A percentile compares a stretch with the other conserved stretches of the same genome.
Evolutionary conservation across 2,888 invertebrate genomes (phyloP).

Genomic region (Drosophila quinaria): DNA sequence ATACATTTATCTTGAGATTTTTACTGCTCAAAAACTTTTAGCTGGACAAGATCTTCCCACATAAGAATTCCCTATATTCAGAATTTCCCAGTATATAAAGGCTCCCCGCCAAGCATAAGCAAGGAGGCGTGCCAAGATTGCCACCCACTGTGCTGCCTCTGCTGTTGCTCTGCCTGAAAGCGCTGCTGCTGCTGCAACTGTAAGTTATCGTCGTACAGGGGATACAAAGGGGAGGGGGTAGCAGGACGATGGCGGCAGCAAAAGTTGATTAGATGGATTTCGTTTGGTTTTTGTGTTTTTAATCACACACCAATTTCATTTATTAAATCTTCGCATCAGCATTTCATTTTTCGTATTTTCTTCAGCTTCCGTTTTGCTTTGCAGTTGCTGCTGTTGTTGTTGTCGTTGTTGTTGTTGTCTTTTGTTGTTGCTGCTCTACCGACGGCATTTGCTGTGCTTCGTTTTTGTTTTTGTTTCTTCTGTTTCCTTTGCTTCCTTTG

Average conservation of each 20-base stretch:
- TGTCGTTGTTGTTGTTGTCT: too few relatives aligned
- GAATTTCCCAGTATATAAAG: slow-evolving; percentile 28
- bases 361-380: slow-evolving; percentile 32
- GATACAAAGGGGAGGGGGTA: neutral
- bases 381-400: slow-evolving; percentile 24
- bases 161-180: slow-evolving; percentile 11
- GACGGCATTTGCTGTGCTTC: slow-evolving; percentile 64
- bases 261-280: slow-evolving; percentile 86
- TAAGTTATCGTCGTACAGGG: slow-evolving; percentile 25
- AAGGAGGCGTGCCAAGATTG: slow-evolving; percentile 50
- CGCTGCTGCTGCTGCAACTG: slow-evolving; percentile 32
- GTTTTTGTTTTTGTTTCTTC: slow-evolving; percentile 30
- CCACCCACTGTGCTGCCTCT: slow-evolving; percentile 42
- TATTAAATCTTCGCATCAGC: slow-evolving; percentile 85
- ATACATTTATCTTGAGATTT: too few relatives aligned
- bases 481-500: slow-evolving; percentile 6
- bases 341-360: slow-evolving; percentile 80
- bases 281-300: slow-evolving; percentile 86
- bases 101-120: slow-evolving; percentile 15
- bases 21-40: neutral
- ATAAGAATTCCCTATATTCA: slow-evolving; percentile 5
- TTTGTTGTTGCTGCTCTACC: slow-evolving; percentile 34
- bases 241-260: slow-evolving; percentile 63
- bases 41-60: slow-evolving; percentile 32
- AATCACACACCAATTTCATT: slow-evolving; percentile 86